Evolutionary conservation across 2,888 invertebrate species (phyloP).

Genomic region (Sinodicranocentrus sp.): DNA sequence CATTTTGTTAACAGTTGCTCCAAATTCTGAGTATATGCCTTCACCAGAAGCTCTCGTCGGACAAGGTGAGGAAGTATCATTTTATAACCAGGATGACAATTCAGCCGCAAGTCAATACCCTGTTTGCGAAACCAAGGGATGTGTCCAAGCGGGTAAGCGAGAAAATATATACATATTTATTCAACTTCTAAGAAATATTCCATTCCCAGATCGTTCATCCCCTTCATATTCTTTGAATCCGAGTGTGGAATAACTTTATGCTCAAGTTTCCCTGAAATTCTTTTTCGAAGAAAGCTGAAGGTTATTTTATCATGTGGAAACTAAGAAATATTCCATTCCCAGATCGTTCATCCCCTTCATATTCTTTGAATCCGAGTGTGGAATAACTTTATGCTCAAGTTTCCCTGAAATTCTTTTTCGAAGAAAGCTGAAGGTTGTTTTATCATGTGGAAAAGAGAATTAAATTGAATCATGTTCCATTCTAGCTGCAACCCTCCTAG

Average conservation of each 20-base stretch:
- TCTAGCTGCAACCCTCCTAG: slow-evolving; percentile 85
- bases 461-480: too few relatives aligned
- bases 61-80: slow-evolving; percentile 58
- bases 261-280: slow-evolving; percentile 2
- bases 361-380: too few relatives aligned
- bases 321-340: slow-evolving; percentile 13
- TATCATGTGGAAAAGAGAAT: too few relatives aligned
- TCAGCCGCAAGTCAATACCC: slow-evolving; percentile 1
- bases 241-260: too few relatives aligned
- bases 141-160: slow-evolving; percentile 86
- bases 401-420: background rate
- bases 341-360: background rate
- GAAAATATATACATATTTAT: too few relatives aligned
- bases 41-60: slow-evolving; percentile 76
- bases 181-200: slow-evolving; percentile 3
- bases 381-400: background rate
- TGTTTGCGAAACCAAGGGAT: slow-evolving; percentile 87
- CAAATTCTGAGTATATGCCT: slow-evolving; percentile 76
- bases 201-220: slow-evolving; percentile 9
- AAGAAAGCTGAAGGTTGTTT: background rate
- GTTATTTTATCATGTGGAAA: background rate
- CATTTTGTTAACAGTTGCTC: slow-evolving; percentile 76
- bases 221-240: too few relatives aligned
- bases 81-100: background rate
- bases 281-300: background rate